Base-by-base conservation (phyloP, 1,140 invertebrate species). In the Platyura marginata region DNA sequence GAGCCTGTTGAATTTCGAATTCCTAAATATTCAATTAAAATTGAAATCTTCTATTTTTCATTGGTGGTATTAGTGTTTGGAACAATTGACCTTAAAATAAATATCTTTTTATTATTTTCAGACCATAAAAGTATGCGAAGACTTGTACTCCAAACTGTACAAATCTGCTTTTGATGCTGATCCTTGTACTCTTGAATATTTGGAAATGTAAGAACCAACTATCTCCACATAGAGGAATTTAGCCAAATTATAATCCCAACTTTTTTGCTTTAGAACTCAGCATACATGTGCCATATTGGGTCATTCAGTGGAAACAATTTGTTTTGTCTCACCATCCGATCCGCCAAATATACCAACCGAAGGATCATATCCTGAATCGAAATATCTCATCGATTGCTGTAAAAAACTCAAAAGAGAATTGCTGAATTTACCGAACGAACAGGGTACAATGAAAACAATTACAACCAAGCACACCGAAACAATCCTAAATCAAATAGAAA, bases 91-190 rank as follows among this genome's bases (percentile, higher is more conserved):
- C n/a, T n/a, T n/a, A n/a, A n/a, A n/a, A n/a, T n/a, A n/a, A n/a
- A n/a, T n/a, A n/a, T n/a, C n/a, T n/a, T n/a, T n/a, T n/a, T n/a
- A n/a, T n/a, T n/a, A n/a, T n/a, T n/a, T 34, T 4, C 11, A 34
- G 38, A 77, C 86, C 29, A 75, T 91, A 34, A 73, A 77, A 44
- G 68, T 59, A 2, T 78, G 85, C 44, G 79, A 81, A 20, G 77
- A 81, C 21, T 69, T 77, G 33, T 91, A 89, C 57, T 80, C 77
- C 44, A 77, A 77, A 46, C 66, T 95, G 1, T 93, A 92, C 55
- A 80, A 90, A 55, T 84, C 84, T 15, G 84, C 87, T 32, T 96
- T 95, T 67, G 88, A 95, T 70, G 89, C 90, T 9, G 89, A 95
- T 67, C 75, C 78, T 29, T 71, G 74, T 9, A 85, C 85, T n/a